phyloP scores from a whole-genome alignment of 2,113 vertebrate species.

The Nothoprocta pentlandii region DNA sequence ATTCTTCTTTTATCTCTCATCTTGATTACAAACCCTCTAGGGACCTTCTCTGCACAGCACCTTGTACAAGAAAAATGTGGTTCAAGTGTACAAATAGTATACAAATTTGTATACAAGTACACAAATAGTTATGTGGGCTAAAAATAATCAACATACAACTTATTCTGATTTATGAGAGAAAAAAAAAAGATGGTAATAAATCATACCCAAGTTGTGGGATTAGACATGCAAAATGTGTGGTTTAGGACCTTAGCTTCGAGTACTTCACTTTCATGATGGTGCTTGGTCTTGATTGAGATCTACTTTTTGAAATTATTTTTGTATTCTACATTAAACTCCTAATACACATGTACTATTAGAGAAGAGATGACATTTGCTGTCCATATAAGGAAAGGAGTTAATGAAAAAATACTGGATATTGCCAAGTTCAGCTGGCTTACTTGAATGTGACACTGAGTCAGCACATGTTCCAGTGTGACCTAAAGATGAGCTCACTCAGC shows the following conservation, averaged over 20 bases:
- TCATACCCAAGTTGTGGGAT: not conserved
- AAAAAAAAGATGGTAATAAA: not conserved
- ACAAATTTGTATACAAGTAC: not conserved
- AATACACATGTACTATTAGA: not conserved
- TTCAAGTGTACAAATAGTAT: not conserved
- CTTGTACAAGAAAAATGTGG: not conserved
- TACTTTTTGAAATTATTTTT: not conserved
- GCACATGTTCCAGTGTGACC: not conserved
- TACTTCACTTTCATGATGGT: not conserved
- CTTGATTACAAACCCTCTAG: not conserved
- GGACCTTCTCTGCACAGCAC: not conserved
- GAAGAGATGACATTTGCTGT: not conserved
- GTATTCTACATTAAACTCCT: not conserved
- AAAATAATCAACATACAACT: not conserved
- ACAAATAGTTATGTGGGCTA: not conserved
- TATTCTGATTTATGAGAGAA: not conserved
- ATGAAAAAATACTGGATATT: not conserved
- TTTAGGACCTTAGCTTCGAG: not conserved
- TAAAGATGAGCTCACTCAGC: not conserved
- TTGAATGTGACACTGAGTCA: not conserved
- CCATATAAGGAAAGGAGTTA: not conserved
- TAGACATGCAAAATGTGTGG: fast-evolving
- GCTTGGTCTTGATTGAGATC: not conserved
- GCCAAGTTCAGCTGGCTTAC: not conserved
- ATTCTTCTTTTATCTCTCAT: not conserved